Evolutionary conservation across 2,797 vertebrate species (phyloP), one percentile per base, ranked within the genome.

Genomic region (Notoglanidium macrostoma): DNA sequence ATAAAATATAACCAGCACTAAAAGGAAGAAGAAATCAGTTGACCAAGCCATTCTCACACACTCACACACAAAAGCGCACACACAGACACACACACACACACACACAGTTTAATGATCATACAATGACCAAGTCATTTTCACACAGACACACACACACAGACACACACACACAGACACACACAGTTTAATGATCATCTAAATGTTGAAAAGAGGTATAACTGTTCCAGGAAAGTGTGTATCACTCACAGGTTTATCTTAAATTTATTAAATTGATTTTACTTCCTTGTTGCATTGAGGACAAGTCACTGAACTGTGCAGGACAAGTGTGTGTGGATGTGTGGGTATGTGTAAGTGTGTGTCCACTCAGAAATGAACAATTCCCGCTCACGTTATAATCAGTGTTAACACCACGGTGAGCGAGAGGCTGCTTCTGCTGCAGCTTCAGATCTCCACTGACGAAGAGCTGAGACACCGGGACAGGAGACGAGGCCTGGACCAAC

Each of bases 361-460:
- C 35, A 72, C 23, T 79, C 40, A 51, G 11, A 29, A 29, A 29
- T 68, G 65, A 46, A 26, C 40, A 40, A 46, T n/a, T 6, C 11
- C 29, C 54, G 68, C 97, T 96, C 93, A 98, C 98, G 0, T 99
- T 98, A 93, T 99, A 99, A 77, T 95, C 90, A 59, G 94, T 93
- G 89, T 98, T 95, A 0, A 97, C 91, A 59, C 98, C 98, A 9
- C 95, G 68, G 87, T 96, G 96, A 76, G 94, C 92, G 23, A 99
- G 95, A 0, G 96, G 97, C 3, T 95, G 95, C 90, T 93, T 96
- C 95, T 99, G 98, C 88, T 96, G 96, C 86, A 99, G 90, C 90
- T 92, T 96, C 93, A 99, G 95, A 90, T 98, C 98, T 92, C 97
- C 98, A 0, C 95, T 97, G 87, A 97, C 85, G 65, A 95, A 95